These are phyloP conservation scores for Pterocles burchelli DNA, from an alignment of 2,113 vertebrate species.

Conservation along the genomic window DNA sequence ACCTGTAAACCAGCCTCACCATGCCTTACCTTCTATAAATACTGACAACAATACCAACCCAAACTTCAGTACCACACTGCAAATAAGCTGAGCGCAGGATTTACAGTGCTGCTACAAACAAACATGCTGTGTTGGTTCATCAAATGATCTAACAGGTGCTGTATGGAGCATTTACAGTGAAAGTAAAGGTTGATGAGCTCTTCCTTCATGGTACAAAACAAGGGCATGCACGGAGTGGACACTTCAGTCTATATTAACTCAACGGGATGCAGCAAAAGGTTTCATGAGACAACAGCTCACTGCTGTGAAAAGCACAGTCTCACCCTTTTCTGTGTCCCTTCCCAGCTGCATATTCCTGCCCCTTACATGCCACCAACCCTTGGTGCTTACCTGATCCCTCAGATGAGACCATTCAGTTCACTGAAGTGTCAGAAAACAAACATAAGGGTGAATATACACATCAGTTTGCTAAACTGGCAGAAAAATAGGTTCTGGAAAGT, in stretches of 20 bases:
- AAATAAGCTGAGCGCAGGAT: not conserved
- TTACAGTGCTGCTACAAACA: not conserved
- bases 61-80: not conserved
- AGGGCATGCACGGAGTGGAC: fast-evolving
- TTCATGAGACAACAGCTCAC: not conserved
- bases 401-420: not conserved
- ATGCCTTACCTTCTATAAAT: not conserved
- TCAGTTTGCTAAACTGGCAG: not conserved
- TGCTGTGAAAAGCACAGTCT: not conserved
- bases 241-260: not conserved
- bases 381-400: not conserved
- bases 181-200: not conserved
- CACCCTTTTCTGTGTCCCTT: not conserved
- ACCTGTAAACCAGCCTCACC: not conserved
- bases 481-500: not conserved
- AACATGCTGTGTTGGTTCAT: not conserved
- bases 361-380: not conserved
- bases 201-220: not conserved
- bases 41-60: not conserved
- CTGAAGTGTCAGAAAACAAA: not conserved
- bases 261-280: not conserved
- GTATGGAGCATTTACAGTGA: not conserved
- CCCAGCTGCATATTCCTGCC: not conserved
- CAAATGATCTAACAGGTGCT: not conserved
- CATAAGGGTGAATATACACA: not conserved